These are phyloP conservation scores for Uropsilus gracilis DNA, from an alignment of 2,113 vertebrate species.

Conservation along the genomic window DNA sequence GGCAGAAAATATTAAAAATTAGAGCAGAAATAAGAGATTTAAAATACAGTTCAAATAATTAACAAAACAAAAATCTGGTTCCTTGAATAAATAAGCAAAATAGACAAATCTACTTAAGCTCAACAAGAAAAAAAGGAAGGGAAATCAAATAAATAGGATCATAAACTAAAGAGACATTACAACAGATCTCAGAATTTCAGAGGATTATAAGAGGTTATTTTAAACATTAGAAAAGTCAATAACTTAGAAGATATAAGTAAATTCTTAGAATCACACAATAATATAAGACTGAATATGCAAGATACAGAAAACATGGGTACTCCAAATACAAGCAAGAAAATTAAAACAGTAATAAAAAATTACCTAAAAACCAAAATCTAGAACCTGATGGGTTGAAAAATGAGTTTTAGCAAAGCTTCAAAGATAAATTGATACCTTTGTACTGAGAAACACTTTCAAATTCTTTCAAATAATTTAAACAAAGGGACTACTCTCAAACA, in stretches of 20 bases:
- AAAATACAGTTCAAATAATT: too few species aligned
- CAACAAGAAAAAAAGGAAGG: background rate
- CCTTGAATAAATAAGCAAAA: background rate
- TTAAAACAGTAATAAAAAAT: background rate
- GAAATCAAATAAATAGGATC: background rate
- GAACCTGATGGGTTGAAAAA: background rate
- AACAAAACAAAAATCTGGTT: background rate
- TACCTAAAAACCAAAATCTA: background rate
- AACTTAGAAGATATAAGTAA: background rate
- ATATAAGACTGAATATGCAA: background rate
- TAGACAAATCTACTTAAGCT: background rate
- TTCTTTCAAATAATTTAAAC: background rate
- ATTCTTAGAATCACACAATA: background rate
- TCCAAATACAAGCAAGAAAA: background rate
- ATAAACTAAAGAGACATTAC: background rate
- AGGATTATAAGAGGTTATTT: background rate
- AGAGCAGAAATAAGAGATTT: too few species aligned
- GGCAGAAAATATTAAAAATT: too few species aligned
- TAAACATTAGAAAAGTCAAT: background rate
- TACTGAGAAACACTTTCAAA: too few species aligned
- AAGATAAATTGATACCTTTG: background rate
- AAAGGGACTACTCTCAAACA: background rate
- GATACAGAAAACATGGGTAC: background rate
- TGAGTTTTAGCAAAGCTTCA: background rate
- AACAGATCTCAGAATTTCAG: background rate